A percentile compares a stretch with the other conserved stretches of the same genome.
phyloP scores from a whole-genome alignment of 1,140 invertebrate species.

The Eufriesea mexicana region DNA sequence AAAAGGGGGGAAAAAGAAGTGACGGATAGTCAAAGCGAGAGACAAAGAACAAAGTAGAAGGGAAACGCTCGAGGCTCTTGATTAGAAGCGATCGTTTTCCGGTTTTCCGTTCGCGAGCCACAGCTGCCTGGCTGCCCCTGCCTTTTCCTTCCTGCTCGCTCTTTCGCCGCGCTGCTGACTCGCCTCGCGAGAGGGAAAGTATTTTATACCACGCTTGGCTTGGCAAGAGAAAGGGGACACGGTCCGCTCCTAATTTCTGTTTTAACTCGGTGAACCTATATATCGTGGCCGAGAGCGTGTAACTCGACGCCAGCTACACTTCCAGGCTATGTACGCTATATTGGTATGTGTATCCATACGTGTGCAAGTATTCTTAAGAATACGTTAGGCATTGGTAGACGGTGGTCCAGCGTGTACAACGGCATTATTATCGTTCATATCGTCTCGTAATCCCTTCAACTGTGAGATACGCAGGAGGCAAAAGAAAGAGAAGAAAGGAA shows the following conservation, averaged over 20 bases:
- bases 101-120: conserved; percentile 75
- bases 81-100: conserved; percentile 75
- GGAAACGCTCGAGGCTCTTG: conserved; percentile 34
- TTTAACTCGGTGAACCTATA: conserved; percentile 77
- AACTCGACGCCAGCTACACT: conserved; percentile 61
- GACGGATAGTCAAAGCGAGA: neutral
- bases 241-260: conserved; percentile 82
- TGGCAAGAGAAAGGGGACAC: conserved; percentile 83
- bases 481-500: conserved; percentile 3
- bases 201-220: conserved; percentile 82
- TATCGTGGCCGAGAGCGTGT: conserved; percentile 61
- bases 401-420: conserved; percentile 1
- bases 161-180: conserved; percentile 33
- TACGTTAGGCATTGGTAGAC: neutral
- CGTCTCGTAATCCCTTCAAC: neutral
- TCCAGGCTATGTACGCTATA: neutral
- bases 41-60: conserved; percentile 56
- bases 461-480: neutral
- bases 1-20: conserved; percentile 7
- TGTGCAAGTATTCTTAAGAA: neutral
- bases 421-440: conserved; percentile 24
- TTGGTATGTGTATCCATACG: neutral
- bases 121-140: conserved; percentile 20
- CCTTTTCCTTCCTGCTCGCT: conserved; percentile 50
- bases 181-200: conserved; percentile 81